Base-by-base conservation (phyloP, 2,797 vertebrate genomes). In the Acanthornis magna region DNA sequence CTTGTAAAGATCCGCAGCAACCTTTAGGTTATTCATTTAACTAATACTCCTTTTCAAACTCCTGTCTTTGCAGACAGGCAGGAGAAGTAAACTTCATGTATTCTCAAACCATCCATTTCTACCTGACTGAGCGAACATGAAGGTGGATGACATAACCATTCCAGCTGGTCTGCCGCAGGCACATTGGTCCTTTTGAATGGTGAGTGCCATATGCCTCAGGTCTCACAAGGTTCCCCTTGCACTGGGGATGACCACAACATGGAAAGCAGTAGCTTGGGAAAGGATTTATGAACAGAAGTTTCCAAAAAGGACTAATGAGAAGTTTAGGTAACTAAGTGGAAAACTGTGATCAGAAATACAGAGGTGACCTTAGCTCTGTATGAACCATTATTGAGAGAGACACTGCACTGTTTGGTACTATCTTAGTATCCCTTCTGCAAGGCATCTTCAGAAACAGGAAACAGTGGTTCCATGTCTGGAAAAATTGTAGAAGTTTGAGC, bases 141-240 rank as follows among this genome's bases (percentile, higher is more conserved):
- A 45, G 14, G 26, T 0, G 60, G 27, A 70, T 50, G 48, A 89
- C 76, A 63, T 27, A 51, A 45, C 12, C 2, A 0, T 54, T 67
- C 29, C 38, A 66, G 4, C 26, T 13, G n/a, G 9, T 58, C 30
- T 85, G 47, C 13, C 38, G 19, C 11, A 38, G 48, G 20, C 36
- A 57, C 3, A 1, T 27, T 32, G 17, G 3, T 71, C 57, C 48
- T 77, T 50, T n/a, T 0, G 1, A 47, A 43, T 0, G 0, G 26
- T 19, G 20, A 26, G 16, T 89, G 23, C 8, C 2, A 0, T 25
- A 9, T 1, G 4, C 32, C 40, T 77, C 85, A 27, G 32, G n/a
- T 30, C 32, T 76, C 27, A 26, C 4, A 2, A 0, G 0, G 21
- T 13, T 71, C 18, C 19, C 32, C 38, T 34, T 4, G 1, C 45